A percentile compares a stretch with the other conserved stretches of the same genome.
Evolutionary conservation across 2,888 invertebrate species (phyloP).

Genomic region (Thysanoteuthis rhombus): DNA sequence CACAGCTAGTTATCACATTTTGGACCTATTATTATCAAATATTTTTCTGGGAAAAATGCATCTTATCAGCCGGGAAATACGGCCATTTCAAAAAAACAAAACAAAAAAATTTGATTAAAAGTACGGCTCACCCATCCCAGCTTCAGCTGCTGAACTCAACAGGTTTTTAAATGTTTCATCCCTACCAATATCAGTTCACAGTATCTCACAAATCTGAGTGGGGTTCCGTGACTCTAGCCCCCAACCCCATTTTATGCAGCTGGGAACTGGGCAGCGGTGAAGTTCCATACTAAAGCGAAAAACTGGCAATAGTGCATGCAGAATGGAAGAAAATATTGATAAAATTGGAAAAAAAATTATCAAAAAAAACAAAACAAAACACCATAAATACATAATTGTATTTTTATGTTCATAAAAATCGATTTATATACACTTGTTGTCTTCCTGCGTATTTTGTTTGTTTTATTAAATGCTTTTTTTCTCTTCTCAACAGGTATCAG

Average conservation of each 20-base stretch:
- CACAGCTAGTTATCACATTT: no score
- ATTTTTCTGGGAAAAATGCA: no score
- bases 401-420: neutral
- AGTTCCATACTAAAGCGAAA: neutral
- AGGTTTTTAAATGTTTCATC: neutral
- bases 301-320: neutral
- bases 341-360: neutral
- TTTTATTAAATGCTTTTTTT: neutral
- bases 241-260: neutral
- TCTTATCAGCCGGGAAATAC: no score
- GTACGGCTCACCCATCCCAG: neutral
- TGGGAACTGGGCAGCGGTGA: neutral
- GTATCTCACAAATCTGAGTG: neutral
- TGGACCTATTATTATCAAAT: no score
- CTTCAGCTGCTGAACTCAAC: neutral
- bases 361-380: neutral
- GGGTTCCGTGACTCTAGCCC: neutral
- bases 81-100: no score
- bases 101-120: neutral
- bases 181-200: neutral
- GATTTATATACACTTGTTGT: neutral
- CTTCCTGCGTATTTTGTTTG: neutral
- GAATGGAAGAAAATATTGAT: neutral
- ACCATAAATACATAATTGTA: neutral
- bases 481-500: neutral